phyloP scores from a whole-genome alignment of 2,113 vertebrate genomes.

The Asarcornis scutulata region DNA sequence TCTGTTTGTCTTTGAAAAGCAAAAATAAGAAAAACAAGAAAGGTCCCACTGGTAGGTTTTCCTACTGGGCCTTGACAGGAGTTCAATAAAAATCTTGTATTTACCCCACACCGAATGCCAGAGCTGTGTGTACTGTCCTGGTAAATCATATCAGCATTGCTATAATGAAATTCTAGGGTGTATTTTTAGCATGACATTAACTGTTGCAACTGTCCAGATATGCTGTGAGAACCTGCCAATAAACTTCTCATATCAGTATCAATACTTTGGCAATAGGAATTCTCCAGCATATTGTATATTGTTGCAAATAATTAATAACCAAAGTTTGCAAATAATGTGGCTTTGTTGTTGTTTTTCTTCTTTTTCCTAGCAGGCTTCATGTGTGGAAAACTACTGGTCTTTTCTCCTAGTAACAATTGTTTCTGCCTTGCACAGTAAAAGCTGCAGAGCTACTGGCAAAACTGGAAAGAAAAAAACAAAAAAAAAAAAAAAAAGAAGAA shows the following conservation, averaged over 20 bases:
- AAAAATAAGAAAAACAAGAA: not conserved
- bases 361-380: not conserved
- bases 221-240: not conserved
- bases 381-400: not conserved
- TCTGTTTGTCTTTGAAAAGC: not conserved
- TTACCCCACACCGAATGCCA: not conserved
- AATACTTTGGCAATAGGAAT: not conserved
- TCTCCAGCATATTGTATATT: not conserved
- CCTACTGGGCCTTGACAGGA: not conserved
- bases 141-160: not conserved
- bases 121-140: not conserved
- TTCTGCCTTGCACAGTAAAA: not conserved
- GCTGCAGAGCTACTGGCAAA: not conserved
- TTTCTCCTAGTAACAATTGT: not conserved
- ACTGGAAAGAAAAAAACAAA: not conserved
- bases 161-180: accelerated
- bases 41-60: not conserved
- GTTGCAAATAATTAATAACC: not conserved
- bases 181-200: not conserved
- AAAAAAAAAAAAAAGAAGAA: too few species aligned
- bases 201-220: not conserved
- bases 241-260: not conserved
- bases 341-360: not conserved
- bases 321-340: not conserved
- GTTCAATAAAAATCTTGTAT: not conserved